These are phyloP conservation scores for Glyptemys insculpta DNA, from an alignment of 2,797 vertebrate genomes.

Conservation along the genomic window DNA sequence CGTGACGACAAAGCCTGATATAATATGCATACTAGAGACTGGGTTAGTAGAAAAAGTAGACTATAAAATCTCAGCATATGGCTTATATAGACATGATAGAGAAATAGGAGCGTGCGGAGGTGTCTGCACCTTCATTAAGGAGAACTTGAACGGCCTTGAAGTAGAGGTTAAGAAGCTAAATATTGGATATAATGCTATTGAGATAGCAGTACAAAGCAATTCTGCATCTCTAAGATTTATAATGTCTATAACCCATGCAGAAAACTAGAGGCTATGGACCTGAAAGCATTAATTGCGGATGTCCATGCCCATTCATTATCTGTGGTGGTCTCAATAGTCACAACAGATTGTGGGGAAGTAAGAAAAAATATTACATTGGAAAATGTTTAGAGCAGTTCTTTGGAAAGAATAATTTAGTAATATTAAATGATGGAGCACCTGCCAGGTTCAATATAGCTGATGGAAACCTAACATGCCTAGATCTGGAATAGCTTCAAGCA, in stretches of 20 bases:
- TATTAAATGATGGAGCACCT: not conserved
- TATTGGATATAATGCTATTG: not conserved
- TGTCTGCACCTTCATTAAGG: not conserved
- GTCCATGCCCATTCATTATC: not conserved
- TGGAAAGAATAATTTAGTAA: not conserved
- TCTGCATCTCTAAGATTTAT: not conserved
- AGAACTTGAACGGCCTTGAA: not conserved
- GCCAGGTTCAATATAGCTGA: not conserved
- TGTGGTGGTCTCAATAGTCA: not conserved
- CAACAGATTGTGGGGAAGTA: not conserved
- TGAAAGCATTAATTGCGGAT: not conserved
- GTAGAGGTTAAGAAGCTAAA: not conserved
- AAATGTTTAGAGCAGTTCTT: not conserved
- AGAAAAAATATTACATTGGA: not conserved
- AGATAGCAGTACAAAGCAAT: not conserved
- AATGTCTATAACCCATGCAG: not conserved
- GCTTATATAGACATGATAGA: not conserved
- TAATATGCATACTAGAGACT: not conserved
- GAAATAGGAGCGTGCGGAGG: not conserved
- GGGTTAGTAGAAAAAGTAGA: not conserved
- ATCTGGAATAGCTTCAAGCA: not conserved
- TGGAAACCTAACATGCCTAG: not conserved
- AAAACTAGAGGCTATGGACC: not conserved
- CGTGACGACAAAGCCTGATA: not conserved
- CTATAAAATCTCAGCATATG: not conserved